Evolutionary conservation across 2,113 vertebrate genomes (phyloP).

Genomic region (Argyrosomus japonicus): DNA sequence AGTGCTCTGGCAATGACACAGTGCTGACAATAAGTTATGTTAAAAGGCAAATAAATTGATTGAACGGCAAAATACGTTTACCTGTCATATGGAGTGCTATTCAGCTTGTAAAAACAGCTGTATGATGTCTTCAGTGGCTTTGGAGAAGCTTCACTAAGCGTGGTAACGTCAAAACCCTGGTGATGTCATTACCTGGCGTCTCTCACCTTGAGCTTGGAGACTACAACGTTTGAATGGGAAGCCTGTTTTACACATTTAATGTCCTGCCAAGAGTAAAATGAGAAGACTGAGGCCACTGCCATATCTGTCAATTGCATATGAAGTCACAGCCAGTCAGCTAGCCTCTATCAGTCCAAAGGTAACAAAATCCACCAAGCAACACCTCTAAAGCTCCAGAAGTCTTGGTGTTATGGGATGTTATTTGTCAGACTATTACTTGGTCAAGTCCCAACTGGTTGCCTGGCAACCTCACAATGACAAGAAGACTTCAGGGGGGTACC

Average conservation of each 20-base stretch:
- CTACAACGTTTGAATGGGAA: not conserved
- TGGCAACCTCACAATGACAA: no score
- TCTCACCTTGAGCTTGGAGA: not conserved
- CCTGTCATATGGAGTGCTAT: not conserved
- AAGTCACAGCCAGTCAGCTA: not conserved
- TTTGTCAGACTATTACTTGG: not conserved
- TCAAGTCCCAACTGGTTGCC: not conserved
- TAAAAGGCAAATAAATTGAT: not conserved
- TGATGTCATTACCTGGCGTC: not conserved
- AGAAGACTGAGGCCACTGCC: not conserved
- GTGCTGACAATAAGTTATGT: not conserved
- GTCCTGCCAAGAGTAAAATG: not conserved
- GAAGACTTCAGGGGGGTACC: no score
- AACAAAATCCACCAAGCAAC: not conserved
- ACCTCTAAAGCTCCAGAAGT: not conserved
- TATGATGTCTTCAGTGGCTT: not conserved
- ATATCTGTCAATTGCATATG: not conserved
- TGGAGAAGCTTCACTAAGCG: not conserved
- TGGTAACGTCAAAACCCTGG: not conserved
- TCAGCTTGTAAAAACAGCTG: conserved; percentile 3
- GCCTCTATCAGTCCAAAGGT: not conserved
- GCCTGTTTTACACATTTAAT: not conserved
- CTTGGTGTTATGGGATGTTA: no score
- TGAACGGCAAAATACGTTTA: not conserved
- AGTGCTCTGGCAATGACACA: not conserved